Evolutionary conservation across 2,113 vertebrate species (phyloP).

Genomic region (Nibea coibor): DNA sequence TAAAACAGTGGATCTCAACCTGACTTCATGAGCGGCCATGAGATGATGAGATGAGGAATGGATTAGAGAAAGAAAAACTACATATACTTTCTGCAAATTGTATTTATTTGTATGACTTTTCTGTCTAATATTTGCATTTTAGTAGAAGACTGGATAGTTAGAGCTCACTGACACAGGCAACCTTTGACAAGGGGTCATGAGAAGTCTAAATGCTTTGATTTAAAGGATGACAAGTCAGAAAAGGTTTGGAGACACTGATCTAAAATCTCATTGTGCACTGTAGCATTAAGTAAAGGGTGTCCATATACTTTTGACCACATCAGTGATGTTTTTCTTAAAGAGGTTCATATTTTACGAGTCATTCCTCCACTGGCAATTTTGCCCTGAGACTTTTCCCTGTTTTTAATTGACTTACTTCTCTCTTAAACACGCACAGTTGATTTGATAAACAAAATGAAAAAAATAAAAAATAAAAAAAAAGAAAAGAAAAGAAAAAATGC

Average conservation of each 20-base stretch:
- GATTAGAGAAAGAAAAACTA: too few species aligned
- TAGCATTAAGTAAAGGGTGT: neutral
- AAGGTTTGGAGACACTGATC: neutral
- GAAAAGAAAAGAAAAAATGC: neutral
- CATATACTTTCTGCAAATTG: neutral
- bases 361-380: neutral
- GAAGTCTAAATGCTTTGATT: neutral
- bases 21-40: neutral
- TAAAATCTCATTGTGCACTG: neutral
- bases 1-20: neutral
- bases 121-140: neutral
- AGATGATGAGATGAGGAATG: neutral
- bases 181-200: neutral
- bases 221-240: neutral
- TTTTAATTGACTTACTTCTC: neutral
- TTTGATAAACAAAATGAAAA: too few species aligned
- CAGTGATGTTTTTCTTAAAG: neutral
- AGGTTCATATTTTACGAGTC: neutral
- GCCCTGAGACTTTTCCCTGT: neutral
- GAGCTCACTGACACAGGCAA: neutral
- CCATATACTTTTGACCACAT: neutral
- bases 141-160: neutral
- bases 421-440: neutral
- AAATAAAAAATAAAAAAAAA: neutral
- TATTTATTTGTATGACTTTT: neutral